phyloP scores from a whole-genome alignment of 2,888 invertebrate species.

The Taenaris catops region DNA sequence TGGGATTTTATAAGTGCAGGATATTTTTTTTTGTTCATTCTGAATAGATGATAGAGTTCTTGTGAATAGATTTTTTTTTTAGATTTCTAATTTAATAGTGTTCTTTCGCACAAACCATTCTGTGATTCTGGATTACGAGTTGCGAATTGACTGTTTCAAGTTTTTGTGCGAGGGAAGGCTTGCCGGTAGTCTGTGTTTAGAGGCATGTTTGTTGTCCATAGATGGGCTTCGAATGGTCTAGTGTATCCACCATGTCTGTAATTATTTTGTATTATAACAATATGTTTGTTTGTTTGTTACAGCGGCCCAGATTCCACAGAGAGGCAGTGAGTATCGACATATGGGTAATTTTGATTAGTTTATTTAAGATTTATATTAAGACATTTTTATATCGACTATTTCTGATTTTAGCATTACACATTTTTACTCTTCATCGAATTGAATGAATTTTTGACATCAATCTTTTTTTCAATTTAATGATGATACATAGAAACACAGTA shows the following conservation, averaged over 20 bases:
- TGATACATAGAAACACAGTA: too few species aligned
- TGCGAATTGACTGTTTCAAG: slow-evolving; percentile 1
- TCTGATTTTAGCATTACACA: too few species aligned
- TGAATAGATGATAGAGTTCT: slow-evolving; percentile 22
- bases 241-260: slow-evolving; percentile 1
- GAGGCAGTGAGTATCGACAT: slow-evolving; percentile 88
- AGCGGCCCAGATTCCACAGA: slow-evolving; percentile 94
- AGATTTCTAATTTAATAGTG: slow-evolving; percentile 21
- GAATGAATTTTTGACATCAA: too few species aligned
- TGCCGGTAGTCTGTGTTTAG: slow-evolving; percentile 51
- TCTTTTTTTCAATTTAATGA: too few species aligned
- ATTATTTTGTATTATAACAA: slow-evolving; percentile 20
- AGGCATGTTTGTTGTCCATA: slow-evolving; percentile 71
- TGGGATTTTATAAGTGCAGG: slow-evolving; percentile 1
- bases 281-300: slow-evolving; percentile 79
- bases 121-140: background rate
- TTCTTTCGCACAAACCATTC: slow-evolving; percentile 20
- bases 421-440: too few species aligned
- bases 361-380: too few species aligned
- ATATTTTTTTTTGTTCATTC: slow-evolving; percentile 16
- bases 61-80: slow-evolving; percentile 21
- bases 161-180: slow-evolving; percentile 39
- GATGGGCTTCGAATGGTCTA: slow-evolving; percentile 34
- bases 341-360: slow-evolving; percentile 10
- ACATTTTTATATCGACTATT: too few species aligned